These are phyloP conservation scores for Drosophila cardini DNA, from an alignment of 1,140 invertebrate species.

Conservation along the genomic window DNA sequence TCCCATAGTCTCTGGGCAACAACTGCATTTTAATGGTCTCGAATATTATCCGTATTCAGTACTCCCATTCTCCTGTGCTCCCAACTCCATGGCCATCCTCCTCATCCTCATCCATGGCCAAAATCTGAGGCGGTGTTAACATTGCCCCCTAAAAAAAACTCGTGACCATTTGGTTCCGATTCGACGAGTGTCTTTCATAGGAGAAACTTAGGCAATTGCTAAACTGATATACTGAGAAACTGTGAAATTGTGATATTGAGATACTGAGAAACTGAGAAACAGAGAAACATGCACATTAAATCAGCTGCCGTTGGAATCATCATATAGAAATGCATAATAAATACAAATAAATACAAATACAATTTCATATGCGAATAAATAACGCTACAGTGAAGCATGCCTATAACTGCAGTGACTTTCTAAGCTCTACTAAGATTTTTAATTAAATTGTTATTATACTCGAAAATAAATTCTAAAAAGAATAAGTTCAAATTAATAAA, in stretches of 20 bases:
- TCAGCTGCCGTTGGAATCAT: slow-evolving; percentile 68
- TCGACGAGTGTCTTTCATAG: slow-evolving; percentile 3
- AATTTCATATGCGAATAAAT: slow-evolving; percentile 26
- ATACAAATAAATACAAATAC: slow-evolving; percentile 21
- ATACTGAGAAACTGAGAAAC: slow-evolving; percentile 19
- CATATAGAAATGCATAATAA: slow-evolving; percentile 59
- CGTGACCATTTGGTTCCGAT: slow-evolving; percentile 55
- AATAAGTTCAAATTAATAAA: too few species aligned
- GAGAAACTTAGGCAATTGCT: too few species aligned
- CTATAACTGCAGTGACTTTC: neutral
- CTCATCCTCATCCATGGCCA: slow-evolving; percentile 14
- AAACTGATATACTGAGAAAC: too few species aligned
- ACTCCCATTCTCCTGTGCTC: slow-evolving; percentile 44
- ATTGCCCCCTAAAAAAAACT: slow-evolving; percentile 63
- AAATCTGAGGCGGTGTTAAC: slow-evolving; percentile 73
- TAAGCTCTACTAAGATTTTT: too few species aligned
- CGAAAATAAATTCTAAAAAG: too few species aligned
- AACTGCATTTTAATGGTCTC: slow-evolving; percentile 72
- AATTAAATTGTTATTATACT: too few species aligned
- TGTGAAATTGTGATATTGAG: slow-evolving; percentile 18
- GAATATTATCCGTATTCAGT: slow-evolving; percentile 69
- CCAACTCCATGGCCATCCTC: slow-evolving; percentile 11
- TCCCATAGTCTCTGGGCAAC: slow-evolving; percentile 39
- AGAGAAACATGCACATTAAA: slow-evolving; percentile 61
- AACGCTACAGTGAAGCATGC: slow-evolving; percentile 6